Percentiles rank a stretch among this genome's conserved stretches.
Conservation (phyloP, 2,797 vertebrate species). For the Pteronotus mesoamericanus region DNA sequence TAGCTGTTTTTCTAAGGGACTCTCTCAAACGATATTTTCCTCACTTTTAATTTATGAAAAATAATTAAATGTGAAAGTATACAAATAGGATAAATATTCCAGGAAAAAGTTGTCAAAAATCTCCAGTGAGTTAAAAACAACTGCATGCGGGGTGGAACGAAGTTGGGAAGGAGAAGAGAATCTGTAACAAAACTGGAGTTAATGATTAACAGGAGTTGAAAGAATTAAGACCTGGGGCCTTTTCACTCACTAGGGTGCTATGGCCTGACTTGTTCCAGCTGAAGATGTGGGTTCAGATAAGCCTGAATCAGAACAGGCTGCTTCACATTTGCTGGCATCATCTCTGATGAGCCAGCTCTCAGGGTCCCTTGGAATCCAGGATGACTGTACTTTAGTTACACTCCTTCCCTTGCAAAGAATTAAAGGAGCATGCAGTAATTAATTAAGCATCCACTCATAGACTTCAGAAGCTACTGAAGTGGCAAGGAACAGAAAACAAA, state of each 20-base stretch:
- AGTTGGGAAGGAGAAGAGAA: not conserved
- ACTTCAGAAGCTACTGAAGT: not conserved
- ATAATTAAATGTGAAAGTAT: not conserved
- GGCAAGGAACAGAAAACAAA: not conserved
- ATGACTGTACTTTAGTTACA: not conserved
- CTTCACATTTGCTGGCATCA: not conserved
- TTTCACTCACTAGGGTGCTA: not conserved
- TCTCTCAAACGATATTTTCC: not conserved
- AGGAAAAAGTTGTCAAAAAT: not conserved
- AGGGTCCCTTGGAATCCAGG: not conserved
- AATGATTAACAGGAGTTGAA: constrained; percentile 6
- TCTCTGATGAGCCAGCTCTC: not conserved
- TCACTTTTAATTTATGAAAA: not conserved
- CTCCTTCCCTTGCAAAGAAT: not conserved
- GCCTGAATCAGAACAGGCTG: not conserved
- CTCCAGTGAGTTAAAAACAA: not conserved
- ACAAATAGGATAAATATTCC: not conserved
- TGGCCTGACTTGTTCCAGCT: not conserved
- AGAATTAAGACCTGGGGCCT: not conserved
- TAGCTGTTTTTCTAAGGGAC: not conserved
- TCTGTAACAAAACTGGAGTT: not conserved
- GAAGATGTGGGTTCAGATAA: not conserved
- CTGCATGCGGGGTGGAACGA: not conserved
- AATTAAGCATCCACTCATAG: not conserved
- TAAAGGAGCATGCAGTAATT: not conserved